Percentiles rank a stretch among this genome's conserved stretches.
Evolutionary conservation across 2,113 vertebrate species (phyloP).

Genomic region (Nestor notabilis): DNA sequence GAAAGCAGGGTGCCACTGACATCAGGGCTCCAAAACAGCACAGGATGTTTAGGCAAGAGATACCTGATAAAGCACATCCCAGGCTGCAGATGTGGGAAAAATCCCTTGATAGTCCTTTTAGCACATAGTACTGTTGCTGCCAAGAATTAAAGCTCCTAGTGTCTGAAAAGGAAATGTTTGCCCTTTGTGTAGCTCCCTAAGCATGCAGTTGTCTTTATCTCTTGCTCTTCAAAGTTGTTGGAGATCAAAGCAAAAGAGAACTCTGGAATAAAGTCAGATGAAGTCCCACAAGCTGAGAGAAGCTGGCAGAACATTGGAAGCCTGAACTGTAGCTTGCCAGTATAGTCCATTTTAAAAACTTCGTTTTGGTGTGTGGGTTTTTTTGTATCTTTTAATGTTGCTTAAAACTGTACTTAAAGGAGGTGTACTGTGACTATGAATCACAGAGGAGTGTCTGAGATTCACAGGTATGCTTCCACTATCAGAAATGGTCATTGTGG

Average conservation of each 20-base stretch:
- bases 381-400: neutral
- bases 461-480: neutral
- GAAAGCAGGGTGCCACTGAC: neutral
- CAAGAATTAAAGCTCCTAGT: slow-evolving; percentile 12
- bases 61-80: neutral
- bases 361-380: neutral
- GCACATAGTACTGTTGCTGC: neutral
- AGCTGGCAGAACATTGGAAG: neutral
- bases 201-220: slow-evolving; percentile 4
- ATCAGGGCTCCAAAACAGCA: neutral
- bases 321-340: neutral
- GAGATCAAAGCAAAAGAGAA: slow-evolving; percentile 32
- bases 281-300: neutral
- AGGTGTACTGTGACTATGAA: neutral
- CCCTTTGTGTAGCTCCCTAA: slow-evolving; percentile 18
- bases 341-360: neutral
- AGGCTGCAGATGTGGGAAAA: neutral
- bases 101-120: neutral
- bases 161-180: slow-evolving; percentile 31
- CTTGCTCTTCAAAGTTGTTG: slow-evolving; percentile 25
- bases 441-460: neutral
- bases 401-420: neutral
- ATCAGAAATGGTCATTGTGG: neutral
- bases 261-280: neutral
- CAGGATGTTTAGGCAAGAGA: neutral